Percentiles rank a stretch among this genome's conserved stretches.
phyloP scores from a whole-genome alignment of 92 coral and sea anemone genomes.

The Metridium senile region DNA sequence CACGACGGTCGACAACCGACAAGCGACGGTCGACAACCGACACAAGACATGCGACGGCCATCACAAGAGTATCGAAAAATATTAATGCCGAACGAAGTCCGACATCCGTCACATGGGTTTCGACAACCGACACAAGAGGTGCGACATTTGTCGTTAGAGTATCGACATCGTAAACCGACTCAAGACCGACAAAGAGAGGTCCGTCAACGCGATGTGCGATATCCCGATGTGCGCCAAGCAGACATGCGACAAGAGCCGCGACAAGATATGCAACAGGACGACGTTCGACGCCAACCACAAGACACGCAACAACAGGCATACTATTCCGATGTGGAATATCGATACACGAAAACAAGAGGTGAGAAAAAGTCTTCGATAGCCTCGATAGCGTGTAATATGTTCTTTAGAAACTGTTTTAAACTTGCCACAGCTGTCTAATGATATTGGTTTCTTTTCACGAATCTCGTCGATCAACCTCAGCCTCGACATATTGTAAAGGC shows the following conservation, averaged over 20 bases:
- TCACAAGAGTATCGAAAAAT: too few relatives aligned
- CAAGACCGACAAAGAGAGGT: not conserved
- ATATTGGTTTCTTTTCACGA: too few relatives aligned
- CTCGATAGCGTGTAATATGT: too few relatives aligned
- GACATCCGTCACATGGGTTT: not conserved
- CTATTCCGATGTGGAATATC: constrained; percentile 5
- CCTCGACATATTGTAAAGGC: too few relatives aligned
- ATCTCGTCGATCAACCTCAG: too few relatives aligned
- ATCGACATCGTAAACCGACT: not conserved
- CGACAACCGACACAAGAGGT: not conserved
- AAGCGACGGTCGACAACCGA: not conserved
- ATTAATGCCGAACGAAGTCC: not conserved
- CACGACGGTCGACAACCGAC: not conserved
- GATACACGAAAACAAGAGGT: constrained; percentile 27
- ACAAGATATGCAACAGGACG: not conserved
- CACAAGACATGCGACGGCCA: not conserved
- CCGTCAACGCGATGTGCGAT: not conserved
- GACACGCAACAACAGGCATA: constrained; percentile 16
- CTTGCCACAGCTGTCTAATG: too few relatives aligned
- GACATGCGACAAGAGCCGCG: not conserved
- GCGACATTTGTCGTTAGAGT: not conserved
- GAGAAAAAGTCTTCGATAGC: not conserved
- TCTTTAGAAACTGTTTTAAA: too few relatives aligned
- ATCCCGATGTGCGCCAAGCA: too few relatives aligned
- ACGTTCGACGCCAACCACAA: not conserved